A percentile compares a stretch with the other conserved stretches of the same genome.
phyloP scores from a whole-genome alignment of 2,113 vertebrate genomes.

The Pangasianodon gigas region DNA sequence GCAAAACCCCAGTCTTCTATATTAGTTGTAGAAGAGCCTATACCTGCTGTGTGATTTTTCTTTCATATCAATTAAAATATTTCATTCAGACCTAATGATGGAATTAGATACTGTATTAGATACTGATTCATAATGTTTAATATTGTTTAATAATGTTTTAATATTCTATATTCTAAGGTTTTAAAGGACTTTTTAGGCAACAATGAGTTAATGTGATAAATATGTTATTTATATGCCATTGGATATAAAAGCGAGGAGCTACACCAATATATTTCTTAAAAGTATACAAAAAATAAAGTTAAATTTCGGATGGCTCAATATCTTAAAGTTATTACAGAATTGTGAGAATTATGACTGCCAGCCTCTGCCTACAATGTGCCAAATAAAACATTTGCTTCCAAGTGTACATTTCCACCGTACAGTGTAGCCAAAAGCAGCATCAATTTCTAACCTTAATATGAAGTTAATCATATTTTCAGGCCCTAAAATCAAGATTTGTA shows the following conservation, averaged over 20 bases:
- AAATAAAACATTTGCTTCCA: slow-evolving; percentile 15
- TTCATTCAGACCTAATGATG: neutral
- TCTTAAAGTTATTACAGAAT: neutral
- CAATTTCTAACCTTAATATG: neutral
- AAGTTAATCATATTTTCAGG: neutral
- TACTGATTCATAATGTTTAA: neutral
- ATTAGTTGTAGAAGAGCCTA: neutral
- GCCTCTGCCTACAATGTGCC: neutral
- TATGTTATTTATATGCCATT: neutral
- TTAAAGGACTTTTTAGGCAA: neutral
- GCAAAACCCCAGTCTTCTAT: too few species aligned
- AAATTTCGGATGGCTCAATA: neutral
- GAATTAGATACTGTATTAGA: neutral
- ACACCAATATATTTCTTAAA: neutral
- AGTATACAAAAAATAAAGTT: neutral
- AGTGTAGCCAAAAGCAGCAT: neutral
- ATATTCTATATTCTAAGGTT: neutral
- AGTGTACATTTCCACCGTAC: neutral
- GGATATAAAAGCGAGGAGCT: neutral
- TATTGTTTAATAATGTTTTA: neutral
- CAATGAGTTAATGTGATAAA: too few species aligned
- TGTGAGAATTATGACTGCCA: neutral
- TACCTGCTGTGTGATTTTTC: neutral
- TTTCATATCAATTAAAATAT: neutral
- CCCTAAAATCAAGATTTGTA: neutral